Evolutionary conservation across 2,113 vertebrate genomes (phyloP).

Genomic region (Actenoides lindsayi): DNA sequence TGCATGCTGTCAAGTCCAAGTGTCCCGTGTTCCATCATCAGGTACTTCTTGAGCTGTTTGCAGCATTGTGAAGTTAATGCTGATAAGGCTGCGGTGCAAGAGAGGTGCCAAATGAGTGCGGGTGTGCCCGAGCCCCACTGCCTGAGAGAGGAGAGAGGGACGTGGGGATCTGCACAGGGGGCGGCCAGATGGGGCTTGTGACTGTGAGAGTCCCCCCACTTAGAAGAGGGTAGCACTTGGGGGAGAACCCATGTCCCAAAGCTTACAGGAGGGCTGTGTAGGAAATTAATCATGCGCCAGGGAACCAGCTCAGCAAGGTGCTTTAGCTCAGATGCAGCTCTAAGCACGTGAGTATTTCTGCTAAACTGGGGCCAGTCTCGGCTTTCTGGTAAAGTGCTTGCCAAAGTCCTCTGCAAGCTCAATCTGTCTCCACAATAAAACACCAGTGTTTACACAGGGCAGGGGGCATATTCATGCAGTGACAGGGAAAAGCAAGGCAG

Average conservation of each 20-base stretch:
- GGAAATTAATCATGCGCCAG: not conserved
- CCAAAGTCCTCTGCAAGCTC: not conserved
- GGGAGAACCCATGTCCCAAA: not conserved
- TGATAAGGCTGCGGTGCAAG: rapidly evolving
- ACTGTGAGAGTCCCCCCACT: not conserved
- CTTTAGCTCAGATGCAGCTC: not conserved
- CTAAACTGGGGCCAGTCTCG: not conserved
- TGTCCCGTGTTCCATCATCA: not conserved
- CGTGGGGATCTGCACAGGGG: rapidly evolving
- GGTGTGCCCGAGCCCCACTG: rapidly evolving
- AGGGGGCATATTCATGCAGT: rapidly evolving
- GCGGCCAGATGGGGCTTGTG: not conserved
- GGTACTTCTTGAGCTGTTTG: not conserved
- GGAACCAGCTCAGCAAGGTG: not conserved
- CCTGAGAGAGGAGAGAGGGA: too few species aligned
- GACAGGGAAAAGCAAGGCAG: not conserved
- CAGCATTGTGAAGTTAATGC: not conserved
- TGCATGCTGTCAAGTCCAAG: not conserved
- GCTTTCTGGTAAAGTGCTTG: not conserved
- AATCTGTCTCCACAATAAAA: not conserved
- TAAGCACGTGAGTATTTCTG: not conserved
- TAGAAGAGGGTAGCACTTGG: not conserved
- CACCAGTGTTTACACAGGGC: not conserved
- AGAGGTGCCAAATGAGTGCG: not conserved
- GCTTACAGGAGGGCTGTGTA: not conserved